These are phyloP conservation scores for Blastomussa wellsi DNA, from an alignment of 92 coral and sea anemone species.

Conservation along the genomic window DNA sequence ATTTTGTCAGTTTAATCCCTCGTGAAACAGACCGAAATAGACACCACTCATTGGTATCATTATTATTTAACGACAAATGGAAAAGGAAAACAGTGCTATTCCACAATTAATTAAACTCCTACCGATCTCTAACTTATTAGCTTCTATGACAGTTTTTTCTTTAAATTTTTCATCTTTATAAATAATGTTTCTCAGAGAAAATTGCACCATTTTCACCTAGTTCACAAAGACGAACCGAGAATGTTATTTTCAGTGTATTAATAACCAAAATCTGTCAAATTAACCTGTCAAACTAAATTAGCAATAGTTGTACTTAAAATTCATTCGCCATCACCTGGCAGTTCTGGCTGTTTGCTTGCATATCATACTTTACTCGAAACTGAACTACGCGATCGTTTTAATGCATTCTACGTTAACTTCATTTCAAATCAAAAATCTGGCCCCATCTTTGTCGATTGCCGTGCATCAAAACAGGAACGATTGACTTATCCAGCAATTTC, in stretches of 20 bases:
- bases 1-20: neutral
- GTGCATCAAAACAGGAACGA: neutral
- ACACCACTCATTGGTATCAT: too few species aligned
- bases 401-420: neutral
- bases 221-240: too few species aligned
- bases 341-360: neutral
- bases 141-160: neutral
- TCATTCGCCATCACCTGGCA: neutral
- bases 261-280: neutral
- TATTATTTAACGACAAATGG: neutral
- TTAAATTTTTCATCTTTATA: too few species aligned
- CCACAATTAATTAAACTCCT: neutral
- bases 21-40: neutral
- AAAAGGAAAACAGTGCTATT: neutral
- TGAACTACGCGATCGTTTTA: neutral
- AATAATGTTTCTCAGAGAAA: neutral
- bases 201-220: neutral
- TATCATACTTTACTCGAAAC: neutral
- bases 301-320: neutral
- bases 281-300: neutral
- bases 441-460: neutral
- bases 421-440: neutral
- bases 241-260: neutral
- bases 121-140: neutral
- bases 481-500: neutral